Conservation (phyloP, 2,113 vertebrate genomes). For the Paedocypris sp. region DNA sequence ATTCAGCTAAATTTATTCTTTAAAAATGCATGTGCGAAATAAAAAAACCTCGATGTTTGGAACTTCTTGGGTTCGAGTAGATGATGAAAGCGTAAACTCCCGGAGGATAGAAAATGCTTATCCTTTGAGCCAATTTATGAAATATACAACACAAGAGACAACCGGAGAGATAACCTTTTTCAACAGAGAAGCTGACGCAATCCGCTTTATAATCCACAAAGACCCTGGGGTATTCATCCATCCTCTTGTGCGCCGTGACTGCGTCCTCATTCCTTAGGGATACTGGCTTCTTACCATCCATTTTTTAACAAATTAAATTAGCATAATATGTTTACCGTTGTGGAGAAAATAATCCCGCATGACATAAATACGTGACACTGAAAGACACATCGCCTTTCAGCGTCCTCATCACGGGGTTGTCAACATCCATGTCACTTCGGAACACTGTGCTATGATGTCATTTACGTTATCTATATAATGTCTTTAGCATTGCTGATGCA, state of each 20-base stretch:
- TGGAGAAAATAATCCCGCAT: slow-evolving; percentile 8
- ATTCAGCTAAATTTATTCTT: too few relatives aligned
- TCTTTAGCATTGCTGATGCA: neutral
- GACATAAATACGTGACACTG: neutral
- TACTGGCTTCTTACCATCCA: slow-evolving; percentile 3
- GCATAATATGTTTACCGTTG: slow-evolving; percentile 9
- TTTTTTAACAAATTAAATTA: slow-evolving; percentile 31
- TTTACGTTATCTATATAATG: neutral
- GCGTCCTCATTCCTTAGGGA: slow-evolving; percentile 4
- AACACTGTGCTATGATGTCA: neutral
- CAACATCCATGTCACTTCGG: neutral
- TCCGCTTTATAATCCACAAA: slow-evolving; percentile 18
- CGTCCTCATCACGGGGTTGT: slow-evolving; percentile 2
- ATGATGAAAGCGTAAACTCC: neutral
- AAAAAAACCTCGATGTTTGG: too few relatives aligned
- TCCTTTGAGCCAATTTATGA: neutral
- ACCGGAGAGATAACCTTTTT: neutral
- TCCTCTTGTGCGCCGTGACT: slow-evolving; percentile 25
- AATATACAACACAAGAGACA: neutral
- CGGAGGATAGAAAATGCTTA: neutral
- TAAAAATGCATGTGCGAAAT: too few relatives aligned
- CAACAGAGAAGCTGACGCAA: slow-evolving; percentile 4
- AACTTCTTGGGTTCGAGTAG: neutral
- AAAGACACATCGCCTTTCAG: slow-evolving; percentile 3
- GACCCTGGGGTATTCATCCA: slow-evolving; percentile 13